Conservation (phyloP, 2,797 vertebrate genomes). For the Mormyrops boulengeri region DNA sequence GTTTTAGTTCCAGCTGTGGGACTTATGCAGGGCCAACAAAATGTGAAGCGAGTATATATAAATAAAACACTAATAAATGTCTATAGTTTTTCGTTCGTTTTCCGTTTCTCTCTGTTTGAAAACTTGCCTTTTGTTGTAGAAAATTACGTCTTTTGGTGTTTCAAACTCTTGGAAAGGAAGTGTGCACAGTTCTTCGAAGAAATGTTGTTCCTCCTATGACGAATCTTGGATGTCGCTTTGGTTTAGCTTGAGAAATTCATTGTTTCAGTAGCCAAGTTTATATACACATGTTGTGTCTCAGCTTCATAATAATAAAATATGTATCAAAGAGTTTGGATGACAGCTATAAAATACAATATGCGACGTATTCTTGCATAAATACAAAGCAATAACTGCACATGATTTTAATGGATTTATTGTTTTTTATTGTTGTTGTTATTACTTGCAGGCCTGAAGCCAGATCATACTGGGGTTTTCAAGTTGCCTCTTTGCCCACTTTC, state of each 20-base stretch:
- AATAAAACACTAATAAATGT: not conserved
- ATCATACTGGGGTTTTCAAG: slow-evolving; percentile 83
- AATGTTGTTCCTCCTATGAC: not conserved
- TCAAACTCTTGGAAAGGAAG: not conserved
- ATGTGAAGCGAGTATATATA: not conserved
- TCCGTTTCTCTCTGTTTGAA: not conserved
- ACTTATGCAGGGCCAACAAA: not conserved
- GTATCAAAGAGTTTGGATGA: not conserved
- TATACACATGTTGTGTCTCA: not conserved
- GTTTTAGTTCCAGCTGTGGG: not conserved
- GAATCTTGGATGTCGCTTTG: not conserved
- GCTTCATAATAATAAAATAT: not conserved
- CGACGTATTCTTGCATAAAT: not conserved
- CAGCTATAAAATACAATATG: not conserved
- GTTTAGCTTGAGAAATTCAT: not conserved
- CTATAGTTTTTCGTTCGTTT: not conserved
- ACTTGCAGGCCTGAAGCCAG: slow-evolving; percentile 75
- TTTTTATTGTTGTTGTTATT: not conserved
- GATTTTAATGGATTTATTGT: not conserved
- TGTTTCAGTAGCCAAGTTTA: not conserved
- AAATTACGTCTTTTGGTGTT: not conserved
- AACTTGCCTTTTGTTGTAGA: not conserved
- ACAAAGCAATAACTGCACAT: not conserved
- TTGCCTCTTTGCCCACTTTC: slow-evolving; percentile 86
- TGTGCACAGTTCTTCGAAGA: not conserved